These are phyloP conservation scores for Coranthus polyacanthus DNA, from an alignment of 2,797 vertebrate species.

Conservation along the genomic window DNA sequence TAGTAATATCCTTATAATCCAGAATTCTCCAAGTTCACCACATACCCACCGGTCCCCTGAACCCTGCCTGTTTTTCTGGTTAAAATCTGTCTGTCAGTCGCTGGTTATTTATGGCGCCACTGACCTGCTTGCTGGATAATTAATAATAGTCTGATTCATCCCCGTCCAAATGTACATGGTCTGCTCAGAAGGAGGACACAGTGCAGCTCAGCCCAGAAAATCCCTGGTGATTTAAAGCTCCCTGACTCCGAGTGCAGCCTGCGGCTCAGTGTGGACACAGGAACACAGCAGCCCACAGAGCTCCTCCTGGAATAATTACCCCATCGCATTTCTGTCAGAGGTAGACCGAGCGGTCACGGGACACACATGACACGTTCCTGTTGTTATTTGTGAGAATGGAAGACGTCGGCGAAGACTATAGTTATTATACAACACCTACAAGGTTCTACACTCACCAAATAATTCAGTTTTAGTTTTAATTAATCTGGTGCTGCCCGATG, in stretches of 20 bases:
- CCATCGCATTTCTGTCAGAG: conserved; percentile 32
- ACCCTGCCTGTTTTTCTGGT: conserved; percentile 71
- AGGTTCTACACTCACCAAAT: too few species aligned
- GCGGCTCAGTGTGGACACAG: conserved; percentile 27
- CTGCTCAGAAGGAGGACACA: conserved; percentile 60
- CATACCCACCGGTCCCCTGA: conserved; percentile 28
- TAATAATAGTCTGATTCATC: conserved; percentile 84
- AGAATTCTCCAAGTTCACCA: conserved; percentile 45
- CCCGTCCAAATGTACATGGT: conserved; percentile 72
- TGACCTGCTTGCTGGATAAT: conserved; percentile 74
- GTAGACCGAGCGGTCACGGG: conserved; percentile 4
- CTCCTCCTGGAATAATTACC: conserved; percentile 42
- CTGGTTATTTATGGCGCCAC: conserved; percentile 76
- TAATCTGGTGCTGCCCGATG: too few species aligned
- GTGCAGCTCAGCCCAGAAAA: conserved; percentile 59
- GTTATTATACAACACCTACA: too few species aligned
- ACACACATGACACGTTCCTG: conserved; percentile 27
- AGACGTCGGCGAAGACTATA: too few species aligned
- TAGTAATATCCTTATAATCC: conserved; percentile 38
- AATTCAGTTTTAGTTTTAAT: too few species aligned
- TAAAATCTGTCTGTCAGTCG: conserved; percentile 67
- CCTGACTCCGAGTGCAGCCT: conserved; percentile 31
- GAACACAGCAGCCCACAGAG: conserved; percentile 32
- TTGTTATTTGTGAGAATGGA: conserved; percentile 28
- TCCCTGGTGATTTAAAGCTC: conserved; percentile 68